Percentiles rank a stretch among this genome's conserved stretches.
These are phyloP conservation scores for Eubucco bourcierii DNA, from an alignment of 2,113 vertebrate species.

Conservation along the genomic window DNA sequence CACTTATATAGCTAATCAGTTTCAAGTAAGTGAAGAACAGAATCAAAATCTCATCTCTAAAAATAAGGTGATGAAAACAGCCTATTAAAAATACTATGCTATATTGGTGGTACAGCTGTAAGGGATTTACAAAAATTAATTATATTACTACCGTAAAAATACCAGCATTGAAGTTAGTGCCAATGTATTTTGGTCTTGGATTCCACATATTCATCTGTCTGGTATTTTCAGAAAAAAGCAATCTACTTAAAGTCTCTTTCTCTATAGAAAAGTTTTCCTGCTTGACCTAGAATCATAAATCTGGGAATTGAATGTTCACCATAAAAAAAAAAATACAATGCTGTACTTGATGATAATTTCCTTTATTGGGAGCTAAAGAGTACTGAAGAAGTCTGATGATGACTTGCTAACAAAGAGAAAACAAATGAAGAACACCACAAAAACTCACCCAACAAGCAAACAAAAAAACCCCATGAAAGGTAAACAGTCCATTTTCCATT, in stretches of 20 bases:
- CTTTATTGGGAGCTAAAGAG: neutral
- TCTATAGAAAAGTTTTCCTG: neutral
- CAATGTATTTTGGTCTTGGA: slow-evolving; percentile 46
- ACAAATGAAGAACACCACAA: neutral
- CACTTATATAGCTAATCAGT: neutral
- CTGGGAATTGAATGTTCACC: neutral
- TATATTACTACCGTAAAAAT: slow-evolving; percentile 40
- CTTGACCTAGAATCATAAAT: neutral
- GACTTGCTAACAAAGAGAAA: neutral
- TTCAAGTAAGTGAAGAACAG: neutral
- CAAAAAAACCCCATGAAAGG: too few relatives aligned
- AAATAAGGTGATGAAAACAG: slow-evolving; percentile 32
- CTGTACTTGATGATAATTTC: neutral
- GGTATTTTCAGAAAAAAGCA: slow-evolving; percentile 40
- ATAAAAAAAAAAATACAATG: neutral
- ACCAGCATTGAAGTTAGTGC: slow-evolving; percentile 12
- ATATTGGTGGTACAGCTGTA: slow-evolving; percentile 50
- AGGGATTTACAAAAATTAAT: slow-evolving; percentile 49
- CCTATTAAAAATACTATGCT: slow-evolving; percentile 21
- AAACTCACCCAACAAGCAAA: too few relatives aligned
- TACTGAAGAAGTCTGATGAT: neutral
- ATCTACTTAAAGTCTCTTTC: neutral
- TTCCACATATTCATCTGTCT: slow-evolving; percentile 42
- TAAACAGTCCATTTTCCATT: neutral
- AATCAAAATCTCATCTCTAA: neutral